Conservation (phyloP, 2,888 invertebrate genomes). For the Uropetala carovei region DNA sequence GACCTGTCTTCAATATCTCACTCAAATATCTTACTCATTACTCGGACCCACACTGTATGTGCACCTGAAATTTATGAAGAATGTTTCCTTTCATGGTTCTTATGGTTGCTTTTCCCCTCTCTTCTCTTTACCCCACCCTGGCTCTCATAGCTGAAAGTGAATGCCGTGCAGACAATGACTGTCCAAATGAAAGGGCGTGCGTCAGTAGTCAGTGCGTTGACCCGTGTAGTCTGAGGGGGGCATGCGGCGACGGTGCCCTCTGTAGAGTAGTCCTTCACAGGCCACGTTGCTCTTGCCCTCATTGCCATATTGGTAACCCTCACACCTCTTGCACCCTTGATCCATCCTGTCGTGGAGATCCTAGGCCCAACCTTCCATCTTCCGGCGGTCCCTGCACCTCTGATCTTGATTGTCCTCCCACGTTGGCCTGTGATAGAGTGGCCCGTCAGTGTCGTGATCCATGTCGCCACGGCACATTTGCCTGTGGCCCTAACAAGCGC, state of each 20-base stretch:
- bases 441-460: conserved; percentile 89
- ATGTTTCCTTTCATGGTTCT: conserved; percentile 92
- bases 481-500: conserved; percentile 88
- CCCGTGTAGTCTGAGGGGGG: conserved; percentile 91
- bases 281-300: conserved; percentile 91
- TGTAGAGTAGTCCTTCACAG: conserved; percentile 91
- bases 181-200: conserved; percentile 94
- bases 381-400: conserved; percentile 80
- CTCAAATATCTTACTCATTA: conserved; percentile 49
- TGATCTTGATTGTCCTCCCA: conserved; percentile 85
- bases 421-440: conserved; percentile 83
- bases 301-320: conserved; percentile 91
- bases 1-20: conserved; percentile 60
- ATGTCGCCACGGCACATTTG: conserved; percentile 80
- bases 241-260: conserved; percentile 92
- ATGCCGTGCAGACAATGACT: conserved; percentile 94
- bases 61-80: conserved; percentile 78
- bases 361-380: conserved; percentile 77
- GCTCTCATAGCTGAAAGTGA: conserved; percentile 83
- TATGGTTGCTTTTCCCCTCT: conserved; percentile 84
- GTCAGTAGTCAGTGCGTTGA: conserved; percentile 93
- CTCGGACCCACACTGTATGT: conserved; percentile 63
- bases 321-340: conserved; percentile 87
- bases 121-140: conserved; percentile 75
- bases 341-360: conserved; percentile 82